phyloP scores from a whole-genome alignment of 1,140 invertebrate genomes.

The Pollicipes pollicipes region DNA sequence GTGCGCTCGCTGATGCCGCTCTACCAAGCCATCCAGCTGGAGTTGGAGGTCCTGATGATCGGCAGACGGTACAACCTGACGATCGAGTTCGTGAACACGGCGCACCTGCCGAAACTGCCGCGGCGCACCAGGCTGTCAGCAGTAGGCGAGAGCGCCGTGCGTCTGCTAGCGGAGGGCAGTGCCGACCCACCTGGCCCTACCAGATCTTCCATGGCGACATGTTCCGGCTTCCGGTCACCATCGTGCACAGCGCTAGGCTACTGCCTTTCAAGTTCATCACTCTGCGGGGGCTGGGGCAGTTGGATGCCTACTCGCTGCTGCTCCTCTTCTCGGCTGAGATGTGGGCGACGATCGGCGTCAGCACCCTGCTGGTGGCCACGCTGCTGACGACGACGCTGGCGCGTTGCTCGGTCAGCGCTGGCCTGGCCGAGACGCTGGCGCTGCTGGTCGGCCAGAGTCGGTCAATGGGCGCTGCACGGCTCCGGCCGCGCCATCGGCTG shows the following conservation, averaged over 20 bases:
- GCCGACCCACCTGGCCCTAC: neutral
- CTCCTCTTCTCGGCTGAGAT: neutral
- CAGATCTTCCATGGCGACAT: neutral
- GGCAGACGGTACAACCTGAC: neutral
- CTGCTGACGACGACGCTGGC: neutral
- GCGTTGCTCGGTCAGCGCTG: too few species aligned
- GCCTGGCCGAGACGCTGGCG: neutral
- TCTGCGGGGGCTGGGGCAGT: neutral
- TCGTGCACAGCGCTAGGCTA: neutral
- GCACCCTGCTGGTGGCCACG: neutral
- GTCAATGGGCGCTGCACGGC: neutral
- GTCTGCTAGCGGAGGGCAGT: neutral
- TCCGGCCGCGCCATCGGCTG: neutral
- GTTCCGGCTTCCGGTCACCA: neutral
- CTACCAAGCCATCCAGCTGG: neutral
- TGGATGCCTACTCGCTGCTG: neutral
- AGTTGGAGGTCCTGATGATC: neutral
- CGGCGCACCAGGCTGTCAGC: neutral
- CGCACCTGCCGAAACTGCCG: neutral
- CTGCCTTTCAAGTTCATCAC: neutral
- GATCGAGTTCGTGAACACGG: neutral
- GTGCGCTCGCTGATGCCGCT: neutral
- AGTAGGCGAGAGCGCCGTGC: neutral
- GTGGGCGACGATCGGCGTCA: neutral
- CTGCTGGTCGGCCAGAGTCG: neutral